Base-by-base conservation (phyloP, 2,888 invertebrate species). In the Ramazzottius varieornatus region DNA sequence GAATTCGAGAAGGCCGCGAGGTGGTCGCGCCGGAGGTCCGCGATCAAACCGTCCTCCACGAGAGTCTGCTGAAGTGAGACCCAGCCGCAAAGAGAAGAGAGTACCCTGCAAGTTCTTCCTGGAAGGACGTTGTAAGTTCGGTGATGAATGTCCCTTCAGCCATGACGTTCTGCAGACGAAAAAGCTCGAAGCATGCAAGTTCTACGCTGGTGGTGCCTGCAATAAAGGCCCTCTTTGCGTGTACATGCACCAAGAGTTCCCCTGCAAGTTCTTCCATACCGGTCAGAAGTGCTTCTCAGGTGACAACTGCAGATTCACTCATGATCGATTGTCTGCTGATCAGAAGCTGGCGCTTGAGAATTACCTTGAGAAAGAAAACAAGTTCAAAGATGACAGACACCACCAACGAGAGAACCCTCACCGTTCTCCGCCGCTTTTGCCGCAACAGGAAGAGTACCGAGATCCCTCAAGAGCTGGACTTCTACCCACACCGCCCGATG, bases 241-340 rank as follows among this genome's bases (percentile, higher is more conserved):
- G 32, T 96, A 90, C 74, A 87, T 94, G 87, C 94, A 94, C 78
- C 83, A 86, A 65, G 92, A 93, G 76, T 94, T 92, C 76, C 94
- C 94, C 29, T 94, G 94, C 79, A 93, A 93, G 80, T 93, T 86
- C 79, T 92, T 85, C 77, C 93, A 96, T 75, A 87, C 91, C 65
- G 92, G 92, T 68, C 84, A 85, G 20, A 73, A 75, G 66, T 93
- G 93, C 76, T 82, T 82, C 69, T 82, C 80, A 46, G 78, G 75
- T n/a, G 85, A 85, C n/a, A 84, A 85, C 68, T 96, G 94, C 78
- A 89, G 91, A 77, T 94, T 93, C 77, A 88, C 89, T 33, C 94
- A 96, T 75, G 84, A 84, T 71, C 87, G 88, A 0, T 79, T 94
- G n/a, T 83, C 82, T 65, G 90, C 91, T 68, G 83, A 83, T 73